These are phyloP conservation scores for Sus cebifrons DNA, from an alignment of 2,797 vertebrate genomes.

Conservation along the genomic window DNA sequence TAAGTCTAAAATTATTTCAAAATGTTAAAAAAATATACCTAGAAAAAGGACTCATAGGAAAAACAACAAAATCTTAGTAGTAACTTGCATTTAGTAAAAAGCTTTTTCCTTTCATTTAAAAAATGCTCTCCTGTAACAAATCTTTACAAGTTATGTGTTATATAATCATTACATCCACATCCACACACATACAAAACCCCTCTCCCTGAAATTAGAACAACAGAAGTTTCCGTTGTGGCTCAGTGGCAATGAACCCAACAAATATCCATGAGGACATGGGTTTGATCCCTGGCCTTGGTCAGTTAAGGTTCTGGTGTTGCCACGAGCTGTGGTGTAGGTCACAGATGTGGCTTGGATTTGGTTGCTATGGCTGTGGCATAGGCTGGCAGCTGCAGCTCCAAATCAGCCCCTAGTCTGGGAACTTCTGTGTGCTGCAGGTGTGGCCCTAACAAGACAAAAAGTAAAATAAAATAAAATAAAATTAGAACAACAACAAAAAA, in stretches of 20 bases:
- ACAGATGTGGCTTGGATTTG: too few species aligned
- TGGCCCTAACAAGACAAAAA: too few species aligned
- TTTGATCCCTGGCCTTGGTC: too few species aligned
- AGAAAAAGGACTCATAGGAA: neutral
- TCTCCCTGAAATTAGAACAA: neutral
- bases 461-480: neutral
- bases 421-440: too few species aligned
- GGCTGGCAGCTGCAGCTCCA: too few species aligned
- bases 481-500: neutral
- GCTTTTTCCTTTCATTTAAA: neutral
- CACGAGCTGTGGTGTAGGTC: too few species aligned
- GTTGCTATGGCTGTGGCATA: too few species aligned
- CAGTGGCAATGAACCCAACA: too few species aligned
- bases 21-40: neutral
- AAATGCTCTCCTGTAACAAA: neutral
- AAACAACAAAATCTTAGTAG: neutral
- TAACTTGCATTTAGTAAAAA: neutral
- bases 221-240: too few species aligned
- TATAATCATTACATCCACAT: neutral
- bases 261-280: too few species aligned
- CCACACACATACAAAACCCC: neutral
- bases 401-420: too few species aligned
- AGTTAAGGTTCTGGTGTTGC: too few species aligned
- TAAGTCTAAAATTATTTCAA: constrained; percentile 67
- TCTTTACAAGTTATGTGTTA: neutral